Base-by-base conservation (phyloP, 2,113 vertebrate genomes). In the Erinaceus europaeus region DNA sequence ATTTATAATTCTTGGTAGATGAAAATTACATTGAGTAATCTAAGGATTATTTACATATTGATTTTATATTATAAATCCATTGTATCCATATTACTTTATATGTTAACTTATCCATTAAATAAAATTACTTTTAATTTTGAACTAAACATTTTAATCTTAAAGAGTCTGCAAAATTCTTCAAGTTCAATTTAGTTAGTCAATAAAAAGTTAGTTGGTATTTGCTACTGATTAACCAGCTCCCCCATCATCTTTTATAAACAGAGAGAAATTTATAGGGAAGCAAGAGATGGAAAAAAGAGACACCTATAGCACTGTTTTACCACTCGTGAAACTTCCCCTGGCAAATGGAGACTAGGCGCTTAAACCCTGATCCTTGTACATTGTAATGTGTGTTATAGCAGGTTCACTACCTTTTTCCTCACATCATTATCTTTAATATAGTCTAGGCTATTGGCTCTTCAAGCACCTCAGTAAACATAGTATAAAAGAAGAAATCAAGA, bases 21-120 rank as follows among this genome's bases (percentile, higher is more conserved):
- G 52, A 73, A 92, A 86, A 84, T 48, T 80, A 86, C 12, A 89
- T 8, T 61, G 44, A 80, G 64, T 48, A 80, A 48, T 48, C 59
- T 68, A 86, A 52, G 27, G 21, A 23, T 65, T 38, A 62, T 5
- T 59, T 76, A 32, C 27, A 53, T 1, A 44, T 38, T 68, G 21
- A 68, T 53, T 88, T 81, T 50, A 84, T 84, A 71, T 38, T 55
- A 67, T 74, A 65, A 61, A 21, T 4, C 42, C 25, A 71, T 20
- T 75, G 10, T 50, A 78, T n/a, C 81, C 6, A 69, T n/a, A 76
- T 59, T 79, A 32, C 50, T 91, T 83, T 55, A 4, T 77, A 90
- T 83, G 25, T 18, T 71, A 81, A 75, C 14, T 71, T 52, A 72
- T 7, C 4, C 14, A 38, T 5, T 0, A 87, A 84, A 88, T 27